These are phyloP conservation scores for Cheilosia urbana DNA, from an alignment of 2,888 invertebrate genomes.

Conservation along the genomic window DNA sequence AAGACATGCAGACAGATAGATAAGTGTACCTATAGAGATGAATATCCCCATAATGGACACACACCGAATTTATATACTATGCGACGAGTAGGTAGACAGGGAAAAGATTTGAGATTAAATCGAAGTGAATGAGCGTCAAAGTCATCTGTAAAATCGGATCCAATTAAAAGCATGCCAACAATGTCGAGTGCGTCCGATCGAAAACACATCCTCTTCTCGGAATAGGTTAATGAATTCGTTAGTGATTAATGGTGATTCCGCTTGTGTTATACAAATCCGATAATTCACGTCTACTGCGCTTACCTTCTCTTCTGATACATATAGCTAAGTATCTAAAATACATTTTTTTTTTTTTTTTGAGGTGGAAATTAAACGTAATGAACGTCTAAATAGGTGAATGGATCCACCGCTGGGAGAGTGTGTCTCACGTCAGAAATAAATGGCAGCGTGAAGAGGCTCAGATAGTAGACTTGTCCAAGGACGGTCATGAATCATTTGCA, in stretches of 20 bases:
- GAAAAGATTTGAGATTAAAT: slow-evolving; percentile 42
- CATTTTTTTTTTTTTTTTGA: slow-evolving; percentile 14
- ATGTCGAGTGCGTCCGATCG: slow-evolving; percentile 72
- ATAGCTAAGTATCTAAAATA: neutral
- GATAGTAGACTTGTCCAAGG: slow-evolving; percentile 52
- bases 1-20: slow-evolving; percentile 63
- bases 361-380: slow-evolving; percentile 55
- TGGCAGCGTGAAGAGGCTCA: slow-evolving; percentile 20
- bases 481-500: slow-evolving; percentile 62
- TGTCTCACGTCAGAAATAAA: slow-evolving; percentile 62
- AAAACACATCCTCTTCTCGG: slow-evolving; percentile 61
- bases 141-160: slow-evolving; percentile 65
- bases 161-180: slow-evolving; percentile 73
- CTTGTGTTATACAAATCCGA: slow-evolving; percentile 69
- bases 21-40: slow-evolving; percentile 23
- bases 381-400: slow-evolving; percentile 72
- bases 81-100: neutral
- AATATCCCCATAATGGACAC: slow-evolving; percentile 35
- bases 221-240: slow-evolving; percentile 75
- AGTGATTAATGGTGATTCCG: slow-evolving; percentile 74
- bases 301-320: slow-evolving; percentile 29
- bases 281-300: slow-evolving; percentile 65
- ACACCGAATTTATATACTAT: neutral
- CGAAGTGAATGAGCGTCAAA: slow-evolving; percentile 65
- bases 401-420: slow-evolving; percentile 40